Evolutionary conservation across 2,113 vertebrate genomes (phyloP).

Genomic region (Saimiri boliviensis): DNA sequence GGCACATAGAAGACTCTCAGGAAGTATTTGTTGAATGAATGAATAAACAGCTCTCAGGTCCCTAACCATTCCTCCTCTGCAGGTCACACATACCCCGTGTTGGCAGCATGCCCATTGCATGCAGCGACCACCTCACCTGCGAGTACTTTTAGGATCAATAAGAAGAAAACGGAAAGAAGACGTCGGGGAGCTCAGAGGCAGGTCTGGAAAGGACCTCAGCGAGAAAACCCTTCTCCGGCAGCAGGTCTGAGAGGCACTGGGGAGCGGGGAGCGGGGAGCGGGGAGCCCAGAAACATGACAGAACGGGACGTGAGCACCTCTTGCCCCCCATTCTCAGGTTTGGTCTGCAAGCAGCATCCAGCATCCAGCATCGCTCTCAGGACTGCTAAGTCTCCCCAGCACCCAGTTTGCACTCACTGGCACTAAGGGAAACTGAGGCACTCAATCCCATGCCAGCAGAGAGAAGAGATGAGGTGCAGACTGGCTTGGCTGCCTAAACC

Average conservation of each 20-base stretch:
- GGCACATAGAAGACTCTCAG: neutral
- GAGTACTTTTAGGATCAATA: fast-evolving
- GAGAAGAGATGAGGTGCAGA: neutral
- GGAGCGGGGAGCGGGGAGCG: fast-evolving
- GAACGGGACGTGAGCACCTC: fast-evolving
- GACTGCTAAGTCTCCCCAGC: fast-evolving
- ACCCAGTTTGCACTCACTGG: fast-evolving
- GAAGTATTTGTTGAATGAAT: neutral
- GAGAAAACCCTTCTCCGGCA: fast-evolving
- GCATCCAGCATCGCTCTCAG: fast-evolving
- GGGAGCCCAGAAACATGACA: fast-evolving
- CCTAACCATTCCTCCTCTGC: fast-evolving
- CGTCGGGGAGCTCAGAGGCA: no score
- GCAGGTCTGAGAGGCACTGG: fast-evolving
- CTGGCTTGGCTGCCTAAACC: neutral
- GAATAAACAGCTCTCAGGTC: fast-evolving
- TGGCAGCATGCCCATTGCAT: fast-evolving
- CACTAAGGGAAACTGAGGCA: neutral
- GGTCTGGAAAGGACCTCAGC: neutral
- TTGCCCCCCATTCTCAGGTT: fast-evolving
- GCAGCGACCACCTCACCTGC: fast-evolving
- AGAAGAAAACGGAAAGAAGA: fast-evolving
- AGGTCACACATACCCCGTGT: fast-evolving
- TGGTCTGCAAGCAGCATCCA: no score
- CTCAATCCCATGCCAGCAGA: neutral